Percentiles rank a stretch among this genome's conserved stretches.
These are phyloP conservation scores for Plemyria rubiginata DNA, from an alignment of 2,888 invertebrate species.

Conservation along the genomic window DNA sequence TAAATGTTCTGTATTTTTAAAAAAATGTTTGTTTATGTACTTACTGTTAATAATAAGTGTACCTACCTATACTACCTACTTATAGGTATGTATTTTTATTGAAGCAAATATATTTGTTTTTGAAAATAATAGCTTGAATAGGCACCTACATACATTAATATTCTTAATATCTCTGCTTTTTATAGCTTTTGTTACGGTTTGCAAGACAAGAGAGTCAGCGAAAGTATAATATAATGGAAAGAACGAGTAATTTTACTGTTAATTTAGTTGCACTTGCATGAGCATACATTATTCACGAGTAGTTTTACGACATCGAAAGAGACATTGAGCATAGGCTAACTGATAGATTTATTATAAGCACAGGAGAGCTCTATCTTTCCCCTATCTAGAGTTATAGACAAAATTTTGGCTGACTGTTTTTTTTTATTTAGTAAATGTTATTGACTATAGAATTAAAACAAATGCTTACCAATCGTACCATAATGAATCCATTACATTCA, in stretches of 20 bases:
- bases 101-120: too few species aligned
- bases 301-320: not conserved
- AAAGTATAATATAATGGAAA: constrained; percentile 19
- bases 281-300: not conserved
- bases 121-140: not conserved
- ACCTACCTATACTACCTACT: too few species aligned
- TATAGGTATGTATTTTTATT: too few species aligned
- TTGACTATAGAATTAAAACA: not conserved
- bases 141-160: not conserved
- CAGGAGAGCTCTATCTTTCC: too few species aligned
- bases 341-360: too few species aligned
- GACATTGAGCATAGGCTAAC: too few species aligned
- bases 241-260: constrained; percentile 4
- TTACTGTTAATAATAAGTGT: too few species aligned
- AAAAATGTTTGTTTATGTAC: too few species aligned
- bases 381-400: too few species aligned
- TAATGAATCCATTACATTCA: not conserved
- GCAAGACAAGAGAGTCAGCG: constrained; percentile 18
- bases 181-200: constrained; percentile 25
- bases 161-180: not conserved
- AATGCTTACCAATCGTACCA: constrained; percentile 2
- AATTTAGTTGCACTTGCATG: constrained; percentile 1
- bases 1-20: too few species aligned
- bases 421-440: too few species aligned
- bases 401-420: too few species aligned